A percentile compares a stretch with the other conserved stretches of the same genome.
phyloP scores from a whole-genome alignment of 2,113 vertebrate species.

The Mesoclemmys tuberculata region DNA sequence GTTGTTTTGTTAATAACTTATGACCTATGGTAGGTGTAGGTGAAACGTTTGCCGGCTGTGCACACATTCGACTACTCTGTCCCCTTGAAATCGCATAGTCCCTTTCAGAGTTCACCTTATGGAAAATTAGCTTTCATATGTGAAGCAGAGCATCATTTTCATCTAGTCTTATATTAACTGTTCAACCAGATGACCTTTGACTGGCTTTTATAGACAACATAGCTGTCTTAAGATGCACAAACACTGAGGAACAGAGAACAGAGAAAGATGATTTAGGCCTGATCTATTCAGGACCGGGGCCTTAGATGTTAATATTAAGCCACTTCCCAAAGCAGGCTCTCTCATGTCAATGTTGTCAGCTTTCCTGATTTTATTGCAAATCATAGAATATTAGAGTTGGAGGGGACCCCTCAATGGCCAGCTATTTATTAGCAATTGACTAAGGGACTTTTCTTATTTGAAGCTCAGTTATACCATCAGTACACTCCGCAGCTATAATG shows the following conservation, averaged over 20 bases:
- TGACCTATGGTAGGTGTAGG: neutral
- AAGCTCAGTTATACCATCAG: neutral
- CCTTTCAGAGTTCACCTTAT: neutral
- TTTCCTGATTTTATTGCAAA: neutral
- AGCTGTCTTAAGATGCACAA: slow-evolving; percentile 19
- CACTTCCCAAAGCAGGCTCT: neutral
- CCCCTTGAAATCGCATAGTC: slow-evolving; percentile 11
- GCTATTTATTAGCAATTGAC: neutral
- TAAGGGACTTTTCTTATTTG: neutral
- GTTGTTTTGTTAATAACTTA: neutral
- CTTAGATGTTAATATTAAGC: slow-evolving; percentile 4
- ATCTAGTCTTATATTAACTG: neutral
- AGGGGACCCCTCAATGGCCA: too few relatives aligned
- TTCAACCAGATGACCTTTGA: slow-evolving; percentile 20
- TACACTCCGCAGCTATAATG: neutral
- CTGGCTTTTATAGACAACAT: neutral
- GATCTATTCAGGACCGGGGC: neutral
- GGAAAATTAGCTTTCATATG: neutral
- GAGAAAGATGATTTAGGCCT: neutral
- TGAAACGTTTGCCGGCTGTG: neutral
- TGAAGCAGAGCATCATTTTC: neutral
- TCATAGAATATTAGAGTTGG: too few relatives aligned
- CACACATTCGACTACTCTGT: neutral
- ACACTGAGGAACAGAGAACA: neutral
- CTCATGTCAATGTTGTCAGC: neutral